These are phyloP conservation scores for Lasioglossum lativentre DNA, from an alignment of 2,888 invertebrate genomes.

Conservation along the genomic window DNA sequence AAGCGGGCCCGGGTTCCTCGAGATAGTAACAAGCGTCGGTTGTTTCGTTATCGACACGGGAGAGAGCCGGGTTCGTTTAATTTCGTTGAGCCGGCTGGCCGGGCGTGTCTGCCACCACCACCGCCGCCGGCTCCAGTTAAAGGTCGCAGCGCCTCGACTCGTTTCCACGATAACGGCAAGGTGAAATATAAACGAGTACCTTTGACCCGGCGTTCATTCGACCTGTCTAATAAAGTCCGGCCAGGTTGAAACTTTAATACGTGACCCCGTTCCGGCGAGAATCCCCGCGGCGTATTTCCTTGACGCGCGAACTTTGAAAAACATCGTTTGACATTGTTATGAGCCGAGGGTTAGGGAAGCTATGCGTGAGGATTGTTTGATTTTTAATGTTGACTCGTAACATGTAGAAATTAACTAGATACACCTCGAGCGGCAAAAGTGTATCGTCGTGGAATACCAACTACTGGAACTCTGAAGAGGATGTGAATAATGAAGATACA, in stretches of 20 bases:
- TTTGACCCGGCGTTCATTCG: constrained; percentile 38
- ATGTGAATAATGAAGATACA: too few species aligned
- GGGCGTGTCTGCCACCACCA: constrained; percentile 29
- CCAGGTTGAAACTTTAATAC: constrained; percentile 20
- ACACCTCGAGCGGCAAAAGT: too few species aligned
- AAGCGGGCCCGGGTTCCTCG: not conserved
- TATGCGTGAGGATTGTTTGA: too few species aligned
- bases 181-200: constrained; percentile 35
- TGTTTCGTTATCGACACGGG: constrained; percentile 57
- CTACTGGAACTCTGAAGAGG: too few species aligned
- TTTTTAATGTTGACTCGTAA: too few species aligned
- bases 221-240: constrained; percentile 34
- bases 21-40: constrained; percentile 41
- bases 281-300: not conserved
- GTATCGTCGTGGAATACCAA: too few species aligned
- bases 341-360: too few species aligned
- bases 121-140: constrained; percentile 17
- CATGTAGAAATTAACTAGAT: too few species aligned
- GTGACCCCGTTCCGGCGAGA: constrained; percentile 2
- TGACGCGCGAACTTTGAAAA: not conserved
- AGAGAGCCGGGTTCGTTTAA: constrained; percentile 43
- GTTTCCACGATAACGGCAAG: constrained; percentile 38
- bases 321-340: not conserved
- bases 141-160: constrained; percentile 24
- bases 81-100: constrained; percentile 49